Evolutionary conservation across 2,888 invertebrate genomes (phyloP).

Genomic region (Palloptera scutellata): DNA sequence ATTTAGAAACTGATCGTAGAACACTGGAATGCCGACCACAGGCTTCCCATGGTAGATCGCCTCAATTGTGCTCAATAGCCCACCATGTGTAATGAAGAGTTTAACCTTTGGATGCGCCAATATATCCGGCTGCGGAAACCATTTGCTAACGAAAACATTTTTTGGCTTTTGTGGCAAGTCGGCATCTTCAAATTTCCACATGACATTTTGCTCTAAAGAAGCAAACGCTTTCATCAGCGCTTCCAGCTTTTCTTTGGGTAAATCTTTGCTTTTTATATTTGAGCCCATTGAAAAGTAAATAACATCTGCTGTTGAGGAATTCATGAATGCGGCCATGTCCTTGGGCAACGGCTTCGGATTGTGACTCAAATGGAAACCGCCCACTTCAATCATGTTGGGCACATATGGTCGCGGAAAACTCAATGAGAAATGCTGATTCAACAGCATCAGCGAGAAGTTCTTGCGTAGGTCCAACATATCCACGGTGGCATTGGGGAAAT

Average conservation of each 20-base stretch:
- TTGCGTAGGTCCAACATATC: slow-evolving; percentile 41
- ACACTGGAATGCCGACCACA: slow-evolving; percentile 60
- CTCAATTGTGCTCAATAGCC: slow-evolving; percentile 65
- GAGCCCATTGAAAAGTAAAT: slow-evolving; percentile 66
- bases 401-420: slow-evolving; percentile 54
- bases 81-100: slow-evolving; percentile 67
- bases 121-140: slow-evolving; percentile 62
- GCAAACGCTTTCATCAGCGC: slow-evolving; percentile 43
- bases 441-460: slow-evolving; percentile 50
- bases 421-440: slow-evolving; percentile 57
- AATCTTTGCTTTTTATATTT: slow-evolving; percentile 52
- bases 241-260: slow-evolving; percentile 46
- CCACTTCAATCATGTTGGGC: slow-evolving; percentile 61
- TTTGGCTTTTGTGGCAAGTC: slow-evolving; percentile 50
- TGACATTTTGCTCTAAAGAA: slow-evolving; percentile 47
- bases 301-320: slow-evolving; percentile 60
- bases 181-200: slow-evolving; percentile 64
- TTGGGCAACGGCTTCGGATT: slow-evolving; percentile 48
- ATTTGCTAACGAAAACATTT: slow-evolving; percentile 56
- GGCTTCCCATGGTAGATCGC: slow-evolving; percentile 63
- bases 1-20: slow-evolving; percentile 60
- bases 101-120: slow-evolving; percentile 64
- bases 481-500: slow-evolving; percentile 49
- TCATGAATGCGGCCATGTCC: slow-evolving; percentile 59
- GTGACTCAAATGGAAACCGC: slow-evolving; percentile 56